Percentiles rank a stretch among this genome's conserved stretches.
phyloP scores from a whole-genome alignment of 1,140 invertebrate genomes.

The Zaprionus kolodkinae region DNA sequence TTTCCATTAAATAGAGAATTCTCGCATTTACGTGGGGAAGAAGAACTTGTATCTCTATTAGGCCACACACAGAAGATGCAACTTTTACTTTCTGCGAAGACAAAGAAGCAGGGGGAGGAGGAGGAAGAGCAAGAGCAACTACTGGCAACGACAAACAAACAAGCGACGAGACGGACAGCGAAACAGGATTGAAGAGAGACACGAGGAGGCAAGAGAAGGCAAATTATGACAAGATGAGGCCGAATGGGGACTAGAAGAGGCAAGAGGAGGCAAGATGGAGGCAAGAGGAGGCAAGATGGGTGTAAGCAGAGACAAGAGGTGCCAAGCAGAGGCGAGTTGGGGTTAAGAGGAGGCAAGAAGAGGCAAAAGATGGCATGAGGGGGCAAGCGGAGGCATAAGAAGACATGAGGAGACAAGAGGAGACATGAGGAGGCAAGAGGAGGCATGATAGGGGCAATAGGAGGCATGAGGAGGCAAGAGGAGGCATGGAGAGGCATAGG shows the following conservation, averaged over 20 bases:
- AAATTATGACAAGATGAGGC: not conserved
- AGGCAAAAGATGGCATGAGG: too few species aligned
- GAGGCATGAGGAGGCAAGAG: not conserved
- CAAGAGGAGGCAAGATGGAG: not conserved
- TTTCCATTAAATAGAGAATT: slow-evolving; percentile 1
- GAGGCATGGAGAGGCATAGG: too few species aligned
- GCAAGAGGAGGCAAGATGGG: not conserved
- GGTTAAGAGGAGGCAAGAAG: not conserved
- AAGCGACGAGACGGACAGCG: slow-evolving; percentile 21
- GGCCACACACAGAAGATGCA: slow-evolving; percentile 45
- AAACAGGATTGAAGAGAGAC: slow-evolving; percentile 8
- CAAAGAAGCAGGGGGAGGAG: not conserved
- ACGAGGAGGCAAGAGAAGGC: not conserved
- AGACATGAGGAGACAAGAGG: not conserved
- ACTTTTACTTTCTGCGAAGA: slow-evolving; percentile 64
- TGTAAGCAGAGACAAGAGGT: not conserved
- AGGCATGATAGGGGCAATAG: not conserved
- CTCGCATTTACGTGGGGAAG: too few species aligned
- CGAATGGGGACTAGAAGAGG: not conserved
- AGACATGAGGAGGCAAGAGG: not conserved
- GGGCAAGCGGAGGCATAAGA: not conserved
- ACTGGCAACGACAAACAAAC: slow-evolving; percentile 47
- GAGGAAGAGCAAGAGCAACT: slow-evolving; percentile 30
- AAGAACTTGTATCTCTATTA: slow-evolving; percentile 28
- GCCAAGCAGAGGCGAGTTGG: not conserved